These are phyloP conservation scores for Drosophila simulans DNA, from an alignment of 1,140 invertebrate species.

Conservation along the genomic window DNA sequence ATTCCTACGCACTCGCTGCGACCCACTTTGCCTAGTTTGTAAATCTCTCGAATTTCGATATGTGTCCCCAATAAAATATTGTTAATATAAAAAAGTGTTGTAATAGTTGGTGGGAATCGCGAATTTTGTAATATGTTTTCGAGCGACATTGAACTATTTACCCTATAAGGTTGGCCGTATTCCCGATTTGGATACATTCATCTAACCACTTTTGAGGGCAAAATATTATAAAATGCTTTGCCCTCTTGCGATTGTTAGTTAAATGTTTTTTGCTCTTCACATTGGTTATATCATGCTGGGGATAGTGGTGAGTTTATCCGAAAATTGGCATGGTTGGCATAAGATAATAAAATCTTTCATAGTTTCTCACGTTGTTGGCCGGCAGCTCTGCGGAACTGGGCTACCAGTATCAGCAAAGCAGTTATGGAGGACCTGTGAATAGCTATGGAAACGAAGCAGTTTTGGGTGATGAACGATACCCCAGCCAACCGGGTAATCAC, in stretches of 20 bases:
- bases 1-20: conserved; percentile 62
- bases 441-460: conserved; percentile 13
- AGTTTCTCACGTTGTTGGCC: conserved; percentile 51
- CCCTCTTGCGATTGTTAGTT: conserved; percentile 5
- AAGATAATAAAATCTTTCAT: conserved; percentile 2
- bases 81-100: conserved; percentile 33
- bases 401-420: conserved; percentile 57
- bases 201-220: conserved; percentile 3
- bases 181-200: conserved; percentile 35
- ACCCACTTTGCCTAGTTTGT: conserved; percentile 47
- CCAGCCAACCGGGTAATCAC: conserved; percentile 11
- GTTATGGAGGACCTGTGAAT: conserved; percentile 10
- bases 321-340: background rate
- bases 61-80: conserved; percentile 31
- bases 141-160: conserved; percentile 64
- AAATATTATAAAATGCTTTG: conserved; percentile 69
- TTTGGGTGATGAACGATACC: background rate
- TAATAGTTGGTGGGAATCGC: conserved; percentile 13
- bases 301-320: conserved; percentile 54
- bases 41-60: conserved; percentile 45
- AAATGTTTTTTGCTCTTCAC: conserved; percentile 42
- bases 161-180: conserved; percentile 46
- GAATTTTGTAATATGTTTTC: conserved; percentile 34
- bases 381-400: conserved; percentile 56
- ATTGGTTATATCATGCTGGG: conserved; percentile 58